Evolutionary conservation across 2,888 invertebrate genomes (phyloP).

Genomic region (Drosophila tripunctata): DNA sequence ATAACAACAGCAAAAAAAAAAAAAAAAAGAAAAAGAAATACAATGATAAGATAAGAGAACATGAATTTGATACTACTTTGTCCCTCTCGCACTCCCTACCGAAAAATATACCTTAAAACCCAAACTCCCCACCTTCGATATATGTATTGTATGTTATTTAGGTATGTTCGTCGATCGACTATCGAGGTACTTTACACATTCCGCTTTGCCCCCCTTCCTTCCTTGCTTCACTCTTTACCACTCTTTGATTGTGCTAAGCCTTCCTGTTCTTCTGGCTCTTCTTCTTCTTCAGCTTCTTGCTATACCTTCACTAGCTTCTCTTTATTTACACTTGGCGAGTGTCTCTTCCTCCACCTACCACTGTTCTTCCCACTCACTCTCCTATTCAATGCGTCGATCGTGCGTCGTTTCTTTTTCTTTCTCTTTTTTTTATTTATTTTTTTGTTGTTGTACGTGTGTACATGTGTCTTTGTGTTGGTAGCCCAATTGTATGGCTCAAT

Average conservation of each 20-base stretch:
- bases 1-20: constrained; percentile 21
- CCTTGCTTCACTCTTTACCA: not conserved
- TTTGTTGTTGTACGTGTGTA: not conserved
- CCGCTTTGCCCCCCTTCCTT: constrained; percentile 17
- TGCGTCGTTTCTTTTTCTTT: constrained; percentile 27
- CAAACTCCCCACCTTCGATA: not conserved
- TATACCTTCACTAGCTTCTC: constrained; percentile 36
- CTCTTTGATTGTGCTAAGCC: constrained; percentile 53
- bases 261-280: constrained; percentile 53
- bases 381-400: constrained; percentile 41
- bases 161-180: constrained; percentile 14
- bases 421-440: not conserved
- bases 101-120: not conserved
- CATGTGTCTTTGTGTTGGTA: constrained; percentile 24
- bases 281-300: constrained; percentile 20
- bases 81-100: no score
- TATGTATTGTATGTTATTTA: no score
- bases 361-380: not conserved
- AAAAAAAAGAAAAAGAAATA: constrained; percentile 21
- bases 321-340: constrained; percentile 55
- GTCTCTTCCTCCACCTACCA: constrained; percentile 9
- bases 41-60: constrained; percentile 56
- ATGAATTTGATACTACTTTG: constrained; percentile 19
- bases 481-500: constrained; percentile 72
- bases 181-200: constrained; percentile 51